Evolutionary conservation across 2,113 vertebrate genomes (phyloP).

Genomic region (Nansenia antarctica): DNA sequence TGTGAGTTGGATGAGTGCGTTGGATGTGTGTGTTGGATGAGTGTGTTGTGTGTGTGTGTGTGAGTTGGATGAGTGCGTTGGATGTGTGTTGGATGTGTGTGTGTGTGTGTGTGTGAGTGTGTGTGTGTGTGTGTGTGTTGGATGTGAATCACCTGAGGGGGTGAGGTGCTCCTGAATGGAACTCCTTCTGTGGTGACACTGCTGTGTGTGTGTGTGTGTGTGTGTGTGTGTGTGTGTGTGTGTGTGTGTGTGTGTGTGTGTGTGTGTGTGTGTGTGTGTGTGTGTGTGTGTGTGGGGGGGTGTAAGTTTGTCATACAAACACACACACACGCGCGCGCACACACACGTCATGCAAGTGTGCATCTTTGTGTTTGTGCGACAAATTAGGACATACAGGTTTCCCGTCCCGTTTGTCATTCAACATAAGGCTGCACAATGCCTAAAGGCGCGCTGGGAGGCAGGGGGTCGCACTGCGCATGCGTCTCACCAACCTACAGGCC

Average conservation of each 20-base stretch:
- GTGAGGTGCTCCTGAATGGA: no score
- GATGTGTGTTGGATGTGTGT: not conserved
- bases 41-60: slow-evolving; percentile 25
- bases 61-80: slow-evolving; percentile 4
- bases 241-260: slow-evolving; percentile 30
- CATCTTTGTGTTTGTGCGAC: no score
- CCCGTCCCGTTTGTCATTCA: not conserved
- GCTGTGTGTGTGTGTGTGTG: not conserved
- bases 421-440: not conserved
- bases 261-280: slow-evolving; percentile 2
- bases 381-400: not conserved
- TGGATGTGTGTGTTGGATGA: no score
- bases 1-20: no score
- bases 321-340: no score
- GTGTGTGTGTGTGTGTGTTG: no score
- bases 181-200: no score
- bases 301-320: not conserved
- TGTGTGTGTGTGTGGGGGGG: slow-evolving; percentile 31
- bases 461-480: not conserved
- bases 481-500: not conserved
- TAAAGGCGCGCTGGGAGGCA: not conserved
- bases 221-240: slow-evolving; percentile 7
- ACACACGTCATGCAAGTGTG: no score
- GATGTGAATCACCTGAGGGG: no score
- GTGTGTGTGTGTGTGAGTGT: no score